A percentile compares a stretch with the other conserved stretches of the same genome.
Evolutionary conservation across 2,888 invertebrate genomes (phyloP).

Genomic region (Polia nebulosa): DNA sequence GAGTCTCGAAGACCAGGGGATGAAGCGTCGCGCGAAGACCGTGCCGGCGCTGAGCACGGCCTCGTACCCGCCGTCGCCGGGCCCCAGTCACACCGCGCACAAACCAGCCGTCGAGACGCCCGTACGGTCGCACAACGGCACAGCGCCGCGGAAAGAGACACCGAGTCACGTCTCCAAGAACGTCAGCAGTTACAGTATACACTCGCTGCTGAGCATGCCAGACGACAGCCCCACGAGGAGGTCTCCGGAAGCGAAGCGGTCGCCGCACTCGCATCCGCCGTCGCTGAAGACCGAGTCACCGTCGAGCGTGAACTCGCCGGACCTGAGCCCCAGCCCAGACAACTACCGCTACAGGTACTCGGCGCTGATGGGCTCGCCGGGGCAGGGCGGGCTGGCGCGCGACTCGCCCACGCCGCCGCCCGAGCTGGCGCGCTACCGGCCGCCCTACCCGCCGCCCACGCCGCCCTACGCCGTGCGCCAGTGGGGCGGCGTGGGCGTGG

Average conservation of each 20-base stretch:
- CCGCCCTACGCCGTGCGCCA: slow-evolving; percentile 74
- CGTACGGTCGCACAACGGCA: slow-evolving; percentile 76
- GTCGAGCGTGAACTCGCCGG: slow-evolving; percentile 84
- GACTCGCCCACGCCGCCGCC: slow-evolving; percentile 81
- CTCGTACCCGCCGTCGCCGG: slow-evolving; percentile 78
- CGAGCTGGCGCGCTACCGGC: slow-evolving; percentile 82
- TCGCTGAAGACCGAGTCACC: slow-evolving; percentile 85
- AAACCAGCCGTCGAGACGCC: slow-evolving; percentile 68
- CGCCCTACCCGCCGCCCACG: slow-evolving; percentile 73
- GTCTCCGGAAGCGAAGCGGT: slow-evolving; percentile 82
- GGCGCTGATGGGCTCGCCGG: slow-evolving; percentile 81
- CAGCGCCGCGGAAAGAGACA: slow-evolving; percentile 76
- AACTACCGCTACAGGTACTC: slow-evolving; percentile 83
- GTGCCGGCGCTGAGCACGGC: slow-evolving; percentile 85
- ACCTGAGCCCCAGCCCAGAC: slow-evolving; percentile 86
- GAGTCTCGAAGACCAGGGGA: slow-evolving; percentile 93
- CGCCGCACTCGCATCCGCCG: slow-evolving; percentile 83
- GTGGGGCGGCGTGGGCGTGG: slow-evolving; percentile 63
- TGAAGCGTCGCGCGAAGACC: slow-evolving; percentile 91
- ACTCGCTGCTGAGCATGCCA: slow-evolving; percentile 94
- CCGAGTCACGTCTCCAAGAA: slow-evolving; percentile 80
- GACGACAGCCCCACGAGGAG: slow-evolving; percentile 84
- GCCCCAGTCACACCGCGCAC: slow-evolving; percentile 72
- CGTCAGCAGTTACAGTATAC: slow-evolving; percentile 96
- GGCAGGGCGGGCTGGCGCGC: slow-evolving; percentile 75